A percentile compares a stretch with the other conserved stretches of the same genome.
These are phyloP conservation scores for Lycaena phlaeas DNA, from an alignment of 2,888 invertebrate genomes.

Conservation along the genomic window DNA sequence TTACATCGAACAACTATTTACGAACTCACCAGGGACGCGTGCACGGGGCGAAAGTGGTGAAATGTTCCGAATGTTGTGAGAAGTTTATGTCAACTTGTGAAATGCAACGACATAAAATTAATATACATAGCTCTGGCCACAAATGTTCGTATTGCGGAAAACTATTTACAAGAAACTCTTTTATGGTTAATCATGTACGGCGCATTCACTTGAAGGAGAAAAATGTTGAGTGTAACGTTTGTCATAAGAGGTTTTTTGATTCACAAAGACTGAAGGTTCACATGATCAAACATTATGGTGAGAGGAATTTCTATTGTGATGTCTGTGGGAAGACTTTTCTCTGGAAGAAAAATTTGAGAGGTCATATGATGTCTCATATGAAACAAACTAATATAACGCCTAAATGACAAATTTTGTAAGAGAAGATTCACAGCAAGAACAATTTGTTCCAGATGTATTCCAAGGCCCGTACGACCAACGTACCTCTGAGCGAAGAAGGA, in stretches of 20 bases:
- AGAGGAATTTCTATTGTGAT: slow-evolving; percentile 69
- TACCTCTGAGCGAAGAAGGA: slow-evolving; percentile 44
- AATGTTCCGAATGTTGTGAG: slow-evolving; percentile 41
- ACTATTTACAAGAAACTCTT: slow-evolving; percentile 42
- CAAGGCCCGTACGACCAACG: slow-evolving; percentile 37
- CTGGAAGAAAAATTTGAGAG: slow-evolving; percentile 71
- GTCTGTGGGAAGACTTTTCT: slow-evolving; percentile 71
- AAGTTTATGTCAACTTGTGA: slow-evolving; percentile 43
- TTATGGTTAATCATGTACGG: slow-evolving; percentile 43
- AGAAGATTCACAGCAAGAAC: slow-evolving; percentile 38
- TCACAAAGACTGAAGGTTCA: slow-evolving; percentile 45
- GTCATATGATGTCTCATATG: slow-evolving; percentile 56
- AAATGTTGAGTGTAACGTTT: slow-evolving; percentile 43
- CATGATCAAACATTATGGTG: slow-evolving; percentile 61
- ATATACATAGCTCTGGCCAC: slow-evolving; percentile 38
- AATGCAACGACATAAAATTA: slow-evolving; percentile 43
- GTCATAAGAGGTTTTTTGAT: slow-evolving; percentile 45
- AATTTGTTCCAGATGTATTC: slow-evolving; percentile 56
- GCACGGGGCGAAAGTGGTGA: slow-evolving; percentile 36
- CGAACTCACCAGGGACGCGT: slow-evolving; percentile 36
- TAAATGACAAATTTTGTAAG: slow-evolving; percentile 7
- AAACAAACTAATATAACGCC: slow-evolving; percentile 16
- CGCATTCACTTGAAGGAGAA: slow-evolving; percentile 49
- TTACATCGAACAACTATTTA: slow-evolving; percentile 30
- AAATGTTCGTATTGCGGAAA: slow-evolving; percentile 43